Evolutionary conservation across 2,888 invertebrate genomes (phyloP), one percentile per base, ranked within the genome.

Genomic region (Clivina fossor): DNA sequence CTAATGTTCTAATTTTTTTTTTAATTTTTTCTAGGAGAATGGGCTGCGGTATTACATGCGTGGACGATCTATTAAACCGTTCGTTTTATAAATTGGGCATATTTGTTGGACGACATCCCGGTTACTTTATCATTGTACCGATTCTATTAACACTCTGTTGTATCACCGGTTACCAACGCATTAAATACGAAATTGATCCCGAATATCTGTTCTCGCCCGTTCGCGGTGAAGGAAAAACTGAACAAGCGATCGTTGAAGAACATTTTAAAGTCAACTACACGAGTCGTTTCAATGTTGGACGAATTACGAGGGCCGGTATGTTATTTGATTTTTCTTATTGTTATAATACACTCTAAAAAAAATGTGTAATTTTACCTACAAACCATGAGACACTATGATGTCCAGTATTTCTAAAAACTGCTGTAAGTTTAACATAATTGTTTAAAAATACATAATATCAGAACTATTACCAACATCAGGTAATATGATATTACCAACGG

Each of bases 151-250:
- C 90, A 0, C 74, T 87, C 54, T 80, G 93, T 48, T 89, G 90
- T 73, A 82, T 90, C 72, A 93, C 93, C 18, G 93, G 93, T 47
- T 90, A 88, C 74, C 93, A 93, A 75, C 80, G 83, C 71, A 81
- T 93, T 57, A 78, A 86, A 70, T 93, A 92, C 75, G 90, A 93
- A 76, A 93, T 93, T 76, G 93, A 93, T 73, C 93, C 93, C 1
- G 93, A 93, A 72, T 94, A 93, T 74, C 79, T 94, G 13, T 94
- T 93, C 77, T 91, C 92, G 28, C 94, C 94, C 0, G 80, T 90
- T 61, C 86, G 89, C 66, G 93, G 93, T 0, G 88, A 87, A 63
- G 92, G 90, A 9, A 91, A 91, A 74, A 71, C 78, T 38, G 93
- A 93, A 70, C 79, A 93, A 63, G 81, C 84, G 19, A 82, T 90